These are phyloP conservation scores for Aromia moschata DNA, from an alignment of 2,888 invertebrate species.

Conservation along the genomic window DNA sequence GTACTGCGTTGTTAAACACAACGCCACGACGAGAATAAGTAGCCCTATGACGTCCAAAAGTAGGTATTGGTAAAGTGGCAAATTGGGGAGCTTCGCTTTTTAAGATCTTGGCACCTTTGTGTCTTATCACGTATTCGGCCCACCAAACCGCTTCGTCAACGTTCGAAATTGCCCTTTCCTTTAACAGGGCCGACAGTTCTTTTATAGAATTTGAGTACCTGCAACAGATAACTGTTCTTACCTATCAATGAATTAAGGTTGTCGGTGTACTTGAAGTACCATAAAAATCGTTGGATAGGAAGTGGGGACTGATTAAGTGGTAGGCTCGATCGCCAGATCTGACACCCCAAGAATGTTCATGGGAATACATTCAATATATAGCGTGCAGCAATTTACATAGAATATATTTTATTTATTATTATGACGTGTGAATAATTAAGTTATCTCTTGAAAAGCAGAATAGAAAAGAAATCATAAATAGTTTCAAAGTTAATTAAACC, in stretches of 20 bases:
- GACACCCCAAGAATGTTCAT: background rate
- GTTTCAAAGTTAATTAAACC: no score
- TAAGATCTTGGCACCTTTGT: slow-evolving; percentile 42
- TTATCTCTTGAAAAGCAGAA: no score
- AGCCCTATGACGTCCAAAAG: slow-evolving; percentile 44
- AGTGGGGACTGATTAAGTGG: background rate
- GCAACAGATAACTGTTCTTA: no score
- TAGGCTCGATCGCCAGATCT: background rate
- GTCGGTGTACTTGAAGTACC: no score
- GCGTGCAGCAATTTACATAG: no score
- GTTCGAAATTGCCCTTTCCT: slow-evolving; percentile 45
- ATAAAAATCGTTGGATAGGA: no score
- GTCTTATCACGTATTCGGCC: slow-evolving; percentile 49
- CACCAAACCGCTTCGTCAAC: slow-evolving; percentile 49
- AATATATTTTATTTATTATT: no score
- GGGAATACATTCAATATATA: no score
- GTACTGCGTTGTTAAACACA: slow-evolving; percentile 3
- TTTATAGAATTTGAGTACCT: slow-evolving; percentile 43
- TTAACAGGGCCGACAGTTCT: slow-evolving; percentile 34
- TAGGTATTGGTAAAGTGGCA: slow-evolving; percentile 45
- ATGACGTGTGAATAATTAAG: no score
- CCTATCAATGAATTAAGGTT: no score
- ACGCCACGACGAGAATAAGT: slow-evolving; percentile 2
- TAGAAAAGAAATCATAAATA: no score
- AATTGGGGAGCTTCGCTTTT: slow-evolving; percentile 27